These are phyloP conservation scores for Ferrisia virgata DNA, from an alignment of 2,888 invertebrate species.

Conservation along the genomic window DNA sequence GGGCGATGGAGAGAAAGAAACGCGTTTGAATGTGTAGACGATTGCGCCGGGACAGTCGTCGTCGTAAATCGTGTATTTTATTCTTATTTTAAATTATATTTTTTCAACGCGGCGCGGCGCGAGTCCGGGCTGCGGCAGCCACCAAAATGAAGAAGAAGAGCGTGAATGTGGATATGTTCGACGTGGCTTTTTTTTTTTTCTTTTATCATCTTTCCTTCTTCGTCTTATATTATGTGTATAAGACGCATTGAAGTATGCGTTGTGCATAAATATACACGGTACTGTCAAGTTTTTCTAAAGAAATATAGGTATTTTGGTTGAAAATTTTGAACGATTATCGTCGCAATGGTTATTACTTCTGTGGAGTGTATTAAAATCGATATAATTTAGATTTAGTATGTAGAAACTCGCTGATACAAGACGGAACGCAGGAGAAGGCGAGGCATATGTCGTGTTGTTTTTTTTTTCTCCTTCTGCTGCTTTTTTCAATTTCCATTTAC, in stretches of 20 bases:
- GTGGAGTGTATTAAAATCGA: neutral
- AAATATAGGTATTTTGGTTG: neutral
- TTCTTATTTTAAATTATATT: conserved; percentile 13
- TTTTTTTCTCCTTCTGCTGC: neutral
- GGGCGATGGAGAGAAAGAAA: neutral
- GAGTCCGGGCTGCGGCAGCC: neutral
- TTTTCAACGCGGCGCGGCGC: neutral
- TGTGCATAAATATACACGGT: neutral
- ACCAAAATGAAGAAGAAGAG: neutral
- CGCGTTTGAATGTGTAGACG: conserved; percentile 7
- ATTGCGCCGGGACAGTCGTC: conserved; percentile 3
- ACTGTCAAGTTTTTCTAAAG: neutral
- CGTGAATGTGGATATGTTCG: neutral
- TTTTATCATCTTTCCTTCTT: no score
- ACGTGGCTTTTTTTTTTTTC: neutral
- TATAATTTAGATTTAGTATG: neutral
- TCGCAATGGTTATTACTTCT: neutral
- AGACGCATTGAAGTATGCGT: no score
- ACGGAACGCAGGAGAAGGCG: no score
- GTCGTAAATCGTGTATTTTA: conserved; percentile 15
- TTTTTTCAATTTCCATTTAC: conserved; percentile 10
- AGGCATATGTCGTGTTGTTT: neutral
- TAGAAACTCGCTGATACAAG: no score
- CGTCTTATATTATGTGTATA: no score
- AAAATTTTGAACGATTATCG: neutral